Percentiles rank a stretch among this genome's conserved stretches.
Evolutionary conservation across 1,140 invertebrate genomes (phyloP).

Genomic region (Archegozetes longisetosus): DNA sequence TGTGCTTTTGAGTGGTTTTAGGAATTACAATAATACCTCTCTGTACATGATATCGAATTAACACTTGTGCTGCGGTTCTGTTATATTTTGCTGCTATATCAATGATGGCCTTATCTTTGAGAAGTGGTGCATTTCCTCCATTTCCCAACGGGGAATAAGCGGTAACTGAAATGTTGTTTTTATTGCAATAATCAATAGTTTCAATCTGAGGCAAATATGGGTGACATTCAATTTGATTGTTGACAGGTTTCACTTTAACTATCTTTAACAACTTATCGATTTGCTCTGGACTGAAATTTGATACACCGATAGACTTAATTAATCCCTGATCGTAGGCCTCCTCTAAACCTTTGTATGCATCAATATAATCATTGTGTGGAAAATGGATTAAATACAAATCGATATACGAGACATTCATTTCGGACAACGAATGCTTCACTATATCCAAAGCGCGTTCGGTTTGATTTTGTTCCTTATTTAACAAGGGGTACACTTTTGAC

Average conservation of each 20-base stretch:
- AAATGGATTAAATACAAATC: constrained; percentile 70
- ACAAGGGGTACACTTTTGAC: constrained; percentile 47
- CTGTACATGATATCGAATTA: constrained; percentile 43
- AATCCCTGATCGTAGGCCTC: constrained; percentile 41
- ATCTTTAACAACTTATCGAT: constrained; percentile 43
- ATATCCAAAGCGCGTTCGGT: constrained; percentile 36
- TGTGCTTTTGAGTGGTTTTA: constrained; percentile 47
- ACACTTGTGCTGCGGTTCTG: constrained; percentile 46
- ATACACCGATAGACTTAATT: constrained; percentile 59
- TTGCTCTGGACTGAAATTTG: constrained; percentile 73
- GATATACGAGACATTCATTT: constrained; percentile 53
- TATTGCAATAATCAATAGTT: constrained; percentile 24
- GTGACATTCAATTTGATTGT: constrained; percentile 24
- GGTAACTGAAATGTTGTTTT: constrained; percentile 25
- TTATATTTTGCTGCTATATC: constrained; percentile 45
- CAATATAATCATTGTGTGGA: constrained; percentile 49
- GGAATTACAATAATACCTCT: constrained; percentile 55
- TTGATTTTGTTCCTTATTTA: too few relatives aligned
- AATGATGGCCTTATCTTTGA: constrained; percentile 42
- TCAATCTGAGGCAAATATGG: constrained; percentile 25
- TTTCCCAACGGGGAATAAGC: constrained; percentile 36
- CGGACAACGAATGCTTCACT: constrained; percentile 44
- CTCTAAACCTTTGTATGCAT: constrained; percentile 25
- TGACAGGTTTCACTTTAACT: constrained; percentile 15
- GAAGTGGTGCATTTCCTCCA: constrained; percentile 27